Evolutionary conservation across 2,797 vertebrate genomes (phyloP).

Genomic region (Phataginus tricuspis): DNA sequence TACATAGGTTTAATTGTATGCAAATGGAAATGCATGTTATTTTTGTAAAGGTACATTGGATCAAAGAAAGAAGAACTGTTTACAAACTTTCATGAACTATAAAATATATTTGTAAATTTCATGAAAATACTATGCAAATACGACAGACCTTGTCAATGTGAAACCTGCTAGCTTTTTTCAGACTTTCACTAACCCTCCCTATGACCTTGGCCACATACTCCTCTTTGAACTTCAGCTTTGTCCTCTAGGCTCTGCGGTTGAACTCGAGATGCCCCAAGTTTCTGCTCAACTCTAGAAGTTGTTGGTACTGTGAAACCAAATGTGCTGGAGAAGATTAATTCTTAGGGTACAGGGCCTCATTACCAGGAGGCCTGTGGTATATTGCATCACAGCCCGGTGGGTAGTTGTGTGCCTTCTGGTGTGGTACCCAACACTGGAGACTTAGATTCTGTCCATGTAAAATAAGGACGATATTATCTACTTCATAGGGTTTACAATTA

Average conservation of each 20-base stretch:
- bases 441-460: background rate
- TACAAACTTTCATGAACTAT: background rate
- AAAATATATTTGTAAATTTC: background rate
- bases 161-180: background rate
- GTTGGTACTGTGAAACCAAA: background rate
- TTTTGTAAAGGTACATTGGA: background rate
- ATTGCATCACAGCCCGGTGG: background rate
- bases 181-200: background rate
- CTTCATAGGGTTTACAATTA: background rate
- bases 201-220: background rate
- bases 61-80: background rate
- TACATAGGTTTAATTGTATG: background rate
- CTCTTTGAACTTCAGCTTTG: background rate
- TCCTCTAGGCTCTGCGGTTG: background rate
- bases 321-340: background rate
- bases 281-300: background rate
- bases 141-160: background rate
- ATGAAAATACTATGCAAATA: background rate
- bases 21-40: background rate
- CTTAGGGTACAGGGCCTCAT: background rate
- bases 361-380: accelerated
- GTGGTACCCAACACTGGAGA: background rate
- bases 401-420: background rate
- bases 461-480: background rate
- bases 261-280: background rate